phyloP scores from a whole-genome alignment of 2,113 vertebrate genomes.

The Poecile atricapillus region DNA sequence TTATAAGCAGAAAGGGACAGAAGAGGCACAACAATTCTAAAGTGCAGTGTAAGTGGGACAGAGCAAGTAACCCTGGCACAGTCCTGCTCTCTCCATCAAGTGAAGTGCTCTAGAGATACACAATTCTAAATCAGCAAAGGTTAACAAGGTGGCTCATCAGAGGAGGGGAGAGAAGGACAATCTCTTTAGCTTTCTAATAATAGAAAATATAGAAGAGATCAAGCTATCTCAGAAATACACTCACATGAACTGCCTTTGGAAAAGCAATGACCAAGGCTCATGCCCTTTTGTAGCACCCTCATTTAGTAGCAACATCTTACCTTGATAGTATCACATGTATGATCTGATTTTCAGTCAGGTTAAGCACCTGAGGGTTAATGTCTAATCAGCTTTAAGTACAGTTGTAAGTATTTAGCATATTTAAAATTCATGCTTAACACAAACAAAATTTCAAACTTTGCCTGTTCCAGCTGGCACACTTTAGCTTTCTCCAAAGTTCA shows the following conservation, averaged over 20 bases:
- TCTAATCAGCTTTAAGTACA: not conserved
- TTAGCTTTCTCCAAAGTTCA: not conserved
- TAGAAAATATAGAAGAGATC: not conserved
- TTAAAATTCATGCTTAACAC: not conserved
- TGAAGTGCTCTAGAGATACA: not conserved
- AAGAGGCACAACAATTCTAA: not conserved
- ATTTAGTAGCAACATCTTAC: not conserved
- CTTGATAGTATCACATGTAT: not conserved
- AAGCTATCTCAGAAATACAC: not conserved
- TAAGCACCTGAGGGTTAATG: not conserved
- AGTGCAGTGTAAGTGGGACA: not conserved
- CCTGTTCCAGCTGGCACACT: not conserved
- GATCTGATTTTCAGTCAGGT: not conserved
- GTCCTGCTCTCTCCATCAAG: not conserved
- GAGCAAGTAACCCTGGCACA: not conserved
- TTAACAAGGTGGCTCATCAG: not conserved
- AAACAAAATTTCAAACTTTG: not conserved
- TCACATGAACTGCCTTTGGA: not conserved
- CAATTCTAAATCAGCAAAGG: not conserved
- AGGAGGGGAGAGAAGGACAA: not conserved
- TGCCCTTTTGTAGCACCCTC: not conserved
- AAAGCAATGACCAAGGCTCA: not conserved
- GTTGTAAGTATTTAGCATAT: not conserved
- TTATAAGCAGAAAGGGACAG: not conserved
- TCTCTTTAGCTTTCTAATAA: not conserved